Evolutionary conservation across 2,113 vertebrate genomes (phyloP).

Genomic region (Probosciger aterrimus): DNA sequence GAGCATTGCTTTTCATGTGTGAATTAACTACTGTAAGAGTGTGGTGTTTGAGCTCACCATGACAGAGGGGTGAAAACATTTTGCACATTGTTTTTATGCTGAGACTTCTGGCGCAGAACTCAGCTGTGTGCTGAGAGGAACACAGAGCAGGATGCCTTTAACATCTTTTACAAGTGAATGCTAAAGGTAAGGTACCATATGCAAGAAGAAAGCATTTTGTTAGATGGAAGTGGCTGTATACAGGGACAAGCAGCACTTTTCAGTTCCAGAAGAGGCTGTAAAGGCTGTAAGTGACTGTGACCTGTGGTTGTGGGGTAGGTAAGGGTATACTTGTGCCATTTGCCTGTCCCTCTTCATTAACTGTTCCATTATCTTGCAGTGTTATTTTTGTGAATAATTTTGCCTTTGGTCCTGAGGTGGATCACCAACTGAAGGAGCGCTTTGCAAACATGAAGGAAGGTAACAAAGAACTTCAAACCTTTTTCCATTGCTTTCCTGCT

Average conservation of each 20-base stretch:
- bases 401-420: slow-evolving; percentile 99
- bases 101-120: neutral
- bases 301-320: neutral
- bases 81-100: neutral
- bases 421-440: slow-evolving; percentile 99
- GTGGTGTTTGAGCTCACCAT: neutral
- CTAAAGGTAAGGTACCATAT: fast-evolving
- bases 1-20: fast-evolving
- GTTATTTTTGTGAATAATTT: slow-evolving; percentile 99
- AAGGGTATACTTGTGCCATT: neutral
- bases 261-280: neutral
- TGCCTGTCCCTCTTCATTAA: slow-evolving; percentile 10
- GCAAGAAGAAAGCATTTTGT: neutral
- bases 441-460: slow-evolving; percentile 99
- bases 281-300: neutral
- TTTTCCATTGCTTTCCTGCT: neutral
- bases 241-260: neutral
- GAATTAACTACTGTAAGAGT: neutral
- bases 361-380: slow-evolving; percentile 78
- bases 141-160: neutral
- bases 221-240: neutral
- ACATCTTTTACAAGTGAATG: neutral
- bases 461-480: slow-evolving; percentile 29
- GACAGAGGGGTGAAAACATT: neutral
- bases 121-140: neutral